phyloP scores from a whole-genome alignment of 2,113 vertebrate species.

The Oryzias woworae region DNA sequence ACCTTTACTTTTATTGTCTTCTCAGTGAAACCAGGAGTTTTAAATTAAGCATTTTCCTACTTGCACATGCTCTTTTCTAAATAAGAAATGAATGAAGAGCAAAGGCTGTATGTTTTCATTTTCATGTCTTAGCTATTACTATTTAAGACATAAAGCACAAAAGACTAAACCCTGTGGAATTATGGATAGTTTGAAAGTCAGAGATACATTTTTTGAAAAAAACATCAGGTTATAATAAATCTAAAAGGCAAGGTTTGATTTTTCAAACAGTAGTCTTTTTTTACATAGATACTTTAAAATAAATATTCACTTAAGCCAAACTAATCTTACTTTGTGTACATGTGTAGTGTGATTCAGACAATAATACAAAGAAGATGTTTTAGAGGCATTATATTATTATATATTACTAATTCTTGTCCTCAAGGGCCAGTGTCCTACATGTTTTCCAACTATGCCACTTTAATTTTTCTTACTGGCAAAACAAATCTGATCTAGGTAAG shows the following conservation, averaged over 20 bases:
- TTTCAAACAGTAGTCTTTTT: slow-evolving; percentile 8
- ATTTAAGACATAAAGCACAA: neutral
- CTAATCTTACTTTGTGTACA: too few species aligned
- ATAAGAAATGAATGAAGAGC: too few species aligned
- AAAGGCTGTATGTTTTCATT: too few species aligned
- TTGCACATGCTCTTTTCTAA: too few species aligned
- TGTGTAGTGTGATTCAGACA: neutral
- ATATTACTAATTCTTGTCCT: too few species aligned
- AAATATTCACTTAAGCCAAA: slow-evolving; percentile 10
- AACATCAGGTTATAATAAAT: slow-evolving; percentile 27
- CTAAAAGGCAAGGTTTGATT: slow-evolving; percentile 13
- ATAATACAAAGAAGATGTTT: too few species aligned
- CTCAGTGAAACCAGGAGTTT: neutral
- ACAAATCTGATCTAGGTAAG: too few species aligned
- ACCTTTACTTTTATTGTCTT: neutral
- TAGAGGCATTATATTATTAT: too few species aligned
- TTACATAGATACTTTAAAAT: neutral
- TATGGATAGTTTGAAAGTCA: slow-evolving; percentile 36
- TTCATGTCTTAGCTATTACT: neutral
- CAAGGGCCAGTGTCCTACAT: too few species aligned
- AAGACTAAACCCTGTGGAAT: slow-evolving; percentile 3
- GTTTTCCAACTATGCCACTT: too few species aligned
- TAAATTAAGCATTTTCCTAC: too few species aligned
- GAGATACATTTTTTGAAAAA: slow-evolving; percentile 14
- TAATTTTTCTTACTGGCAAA: too few species aligned